Evolutionary conservation across 2,113 vertebrate genomes (phyloP), one percentile per base, ranked within the genome.

Genomic region (Ursus arctos): DNA sequence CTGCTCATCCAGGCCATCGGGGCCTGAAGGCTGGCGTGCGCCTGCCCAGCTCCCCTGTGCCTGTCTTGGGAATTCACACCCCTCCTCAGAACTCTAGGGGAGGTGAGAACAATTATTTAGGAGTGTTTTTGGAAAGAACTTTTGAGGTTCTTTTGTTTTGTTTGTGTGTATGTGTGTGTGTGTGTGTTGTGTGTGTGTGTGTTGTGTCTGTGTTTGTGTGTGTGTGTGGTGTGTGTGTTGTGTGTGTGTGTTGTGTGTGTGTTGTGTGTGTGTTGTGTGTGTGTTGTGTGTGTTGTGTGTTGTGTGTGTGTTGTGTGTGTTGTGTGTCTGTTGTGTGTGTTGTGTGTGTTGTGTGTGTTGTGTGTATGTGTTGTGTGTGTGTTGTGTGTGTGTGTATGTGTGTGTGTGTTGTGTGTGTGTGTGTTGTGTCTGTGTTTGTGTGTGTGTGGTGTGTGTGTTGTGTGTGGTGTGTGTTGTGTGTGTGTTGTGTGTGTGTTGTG

Each of bases 11-110:
- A 19, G 13, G 36, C 14, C n/a, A 24, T 12, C 82, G 3, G 36
- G 10, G 26, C 61, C 85, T 26, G 33, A 21, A 24, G 11, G 21
- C 28, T 5, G 19, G 12, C 6, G 22, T 28, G 16, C 6, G 21
- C 22, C 72, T 89, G 89, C 83, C 96, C 79, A 6, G 97, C 97
- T 97, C 97, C 95, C 89, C 95, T 96, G 97, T 96, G 82, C 80
- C 82, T 55, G 91, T 98, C 97, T 97, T 67, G 63, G 96, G 88
- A 98, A 97, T 59, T 67, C 61, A 61, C 3, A 79, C 10, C 72
- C 89, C 81, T 85, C 95, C 76, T 77, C 65, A 84, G 94, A 74
- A 2, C 0, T 49, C 90, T 53, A 97, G 95, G 85, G 93, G 85
- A 90, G 14, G 33, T 5, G 4, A 92, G 63, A 31, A 57, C 13